Base-by-base conservation (phyloP, 2,888 invertebrate species). In the Plebejus melissa region DNA sequence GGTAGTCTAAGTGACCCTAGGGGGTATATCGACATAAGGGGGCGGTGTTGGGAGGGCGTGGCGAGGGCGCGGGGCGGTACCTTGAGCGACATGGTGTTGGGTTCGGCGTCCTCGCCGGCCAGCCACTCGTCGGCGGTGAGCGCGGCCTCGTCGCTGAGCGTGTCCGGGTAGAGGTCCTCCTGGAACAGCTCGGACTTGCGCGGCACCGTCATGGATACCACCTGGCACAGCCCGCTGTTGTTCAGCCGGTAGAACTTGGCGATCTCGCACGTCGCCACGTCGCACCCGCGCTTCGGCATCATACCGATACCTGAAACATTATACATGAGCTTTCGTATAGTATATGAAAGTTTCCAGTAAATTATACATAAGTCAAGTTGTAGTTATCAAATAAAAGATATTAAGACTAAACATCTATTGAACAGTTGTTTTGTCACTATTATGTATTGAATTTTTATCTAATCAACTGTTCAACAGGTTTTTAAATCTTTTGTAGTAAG, bases 281-380 rank as follows among this genome's bases (percentile, higher is more conserved):
- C 98, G 90, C 98, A 97, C 79, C 99, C 99, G 82, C 99, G 95
- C 94, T 99, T 99, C 80, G 99, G 99, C 99, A 99, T 99, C 96
- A 98, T 96, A 79, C 98, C 98, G 88, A 98, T 98, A 86, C 94
- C 94, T 94, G 83, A 1, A 11, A 28, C 13, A 54, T 54, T 50
- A 4, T 50, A 13, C 1, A 9, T 2, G 32, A 50, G 4, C 9
- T 13, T 13, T 50, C 13, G 13, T 13, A 50, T 50, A 13, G 41
- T 41, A 7, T 41, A 0, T 7, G 5, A 0, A 38, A 38, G 5
- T 38, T 6, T 38, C 6, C 38, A 38, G 38, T 38, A 22, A 22
- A 22, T 22, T 22, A 22, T 22, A 22, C 22, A 22, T 22, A 22
- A 22, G 22, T 22, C 22, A 22, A 22, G 22, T 22, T 22, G 22